These are phyloP conservation scores for Bruchidius siliquastri DNA, from an alignment of 2,888 invertebrate genomes.

Conservation along the genomic window DNA sequence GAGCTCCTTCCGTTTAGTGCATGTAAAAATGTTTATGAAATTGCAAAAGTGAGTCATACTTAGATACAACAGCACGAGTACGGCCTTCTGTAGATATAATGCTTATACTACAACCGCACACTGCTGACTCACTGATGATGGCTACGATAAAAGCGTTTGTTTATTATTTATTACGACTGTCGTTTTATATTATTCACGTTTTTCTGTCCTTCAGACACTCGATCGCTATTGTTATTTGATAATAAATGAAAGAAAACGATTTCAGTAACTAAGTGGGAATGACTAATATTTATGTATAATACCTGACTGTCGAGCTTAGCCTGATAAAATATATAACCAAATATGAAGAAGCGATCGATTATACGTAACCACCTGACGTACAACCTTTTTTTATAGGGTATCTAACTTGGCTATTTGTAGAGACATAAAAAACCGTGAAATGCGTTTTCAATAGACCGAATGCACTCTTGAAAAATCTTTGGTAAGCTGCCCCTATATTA, in stretches of 20 bases:
- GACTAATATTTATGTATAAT: not conserved
- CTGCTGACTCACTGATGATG: not conserved
- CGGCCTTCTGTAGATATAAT: not conserved
- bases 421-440: no score
- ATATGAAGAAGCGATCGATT: no score
- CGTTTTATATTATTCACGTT: not conserved
- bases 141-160: not conserved
- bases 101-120: not conserved
- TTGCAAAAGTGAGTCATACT: not conserved
- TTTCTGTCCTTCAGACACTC: not conserved
- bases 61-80: not conserved
- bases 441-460: no score
- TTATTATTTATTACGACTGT: not conserved
- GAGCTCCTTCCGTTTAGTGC: no score
- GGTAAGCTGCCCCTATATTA: no score
- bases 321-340: not conserved
- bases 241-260: not conserved
- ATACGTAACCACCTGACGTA: no score
- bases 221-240: not conserved
- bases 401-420: no score
- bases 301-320: not conserved
- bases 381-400: no score
- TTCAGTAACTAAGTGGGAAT: not conserved
- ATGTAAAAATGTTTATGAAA: not conserved
- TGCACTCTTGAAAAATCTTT: no score